Evolutionary conservation across 2,113 vertebrate genomes (phyloP).

Genomic region (Nothoprocta pentlandii): DNA sequence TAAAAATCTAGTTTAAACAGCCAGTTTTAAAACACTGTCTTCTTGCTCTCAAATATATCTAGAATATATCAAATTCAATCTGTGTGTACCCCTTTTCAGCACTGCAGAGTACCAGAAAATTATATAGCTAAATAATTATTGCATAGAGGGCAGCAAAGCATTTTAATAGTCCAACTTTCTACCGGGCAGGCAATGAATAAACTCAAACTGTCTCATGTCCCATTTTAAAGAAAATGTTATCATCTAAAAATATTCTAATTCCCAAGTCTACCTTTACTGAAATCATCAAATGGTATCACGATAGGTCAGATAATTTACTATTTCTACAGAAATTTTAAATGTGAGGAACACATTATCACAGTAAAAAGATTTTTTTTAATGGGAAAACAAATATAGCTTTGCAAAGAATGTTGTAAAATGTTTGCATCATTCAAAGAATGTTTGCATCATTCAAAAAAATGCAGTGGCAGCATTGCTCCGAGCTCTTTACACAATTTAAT

Average conservation of each 20-base stretch:
- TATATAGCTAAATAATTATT: not conserved
- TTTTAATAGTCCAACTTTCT: not conserved
- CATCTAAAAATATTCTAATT: not conserved
- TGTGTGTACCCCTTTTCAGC: not conserved
- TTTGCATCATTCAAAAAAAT: not conserved
- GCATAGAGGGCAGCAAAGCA: not conserved
- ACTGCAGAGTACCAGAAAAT: not conserved
- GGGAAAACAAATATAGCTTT: not conserved
- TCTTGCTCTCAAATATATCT: not conserved
- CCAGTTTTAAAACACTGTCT: not conserved
- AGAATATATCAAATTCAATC: not conserved
- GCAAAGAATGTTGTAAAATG: not conserved
- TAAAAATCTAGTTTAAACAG: not conserved
- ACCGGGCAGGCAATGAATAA: fast-evolving
- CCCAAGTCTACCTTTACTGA: not conserved
- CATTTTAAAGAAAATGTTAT: not conserved
- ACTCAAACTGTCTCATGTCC: fast-evolving
- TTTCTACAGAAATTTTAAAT: not conserved
- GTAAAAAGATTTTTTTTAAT: not conserved
- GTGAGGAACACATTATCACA: not conserved
- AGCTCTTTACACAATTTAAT: not conserved
- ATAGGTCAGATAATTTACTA: not conserved
- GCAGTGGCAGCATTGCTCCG: not conserved
- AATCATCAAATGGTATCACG: not conserved
- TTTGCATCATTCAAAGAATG: not conserved